A percentile compares a stretch with the other conserved stretches of the same genome.
Evolutionary conservation across 2,797 vertebrate species (phyloP).

Genomic region (Sciaenops ocellatus): DNA sequence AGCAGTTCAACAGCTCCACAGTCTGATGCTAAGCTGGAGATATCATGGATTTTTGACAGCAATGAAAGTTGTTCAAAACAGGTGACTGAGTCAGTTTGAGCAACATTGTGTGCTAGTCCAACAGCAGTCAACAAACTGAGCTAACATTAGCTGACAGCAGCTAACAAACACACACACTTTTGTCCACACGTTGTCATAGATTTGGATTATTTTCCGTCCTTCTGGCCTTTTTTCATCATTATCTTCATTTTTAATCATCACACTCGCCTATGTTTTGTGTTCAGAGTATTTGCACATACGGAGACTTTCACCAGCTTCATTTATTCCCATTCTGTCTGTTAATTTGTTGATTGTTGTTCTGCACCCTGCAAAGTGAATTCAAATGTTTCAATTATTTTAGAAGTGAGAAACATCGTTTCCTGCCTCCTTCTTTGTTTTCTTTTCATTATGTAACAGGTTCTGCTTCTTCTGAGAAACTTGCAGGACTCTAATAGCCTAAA

Average conservation of each 20-base stretch:
- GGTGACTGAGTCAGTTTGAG: too few relatives aligned
- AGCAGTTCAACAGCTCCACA: neutral
- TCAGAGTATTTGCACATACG: neutral
- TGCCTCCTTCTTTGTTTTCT: neutral
- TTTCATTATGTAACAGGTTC: neutral
- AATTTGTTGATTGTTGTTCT: neutral
- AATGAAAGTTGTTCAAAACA: too few relatives aligned
- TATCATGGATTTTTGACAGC: too few relatives aligned
- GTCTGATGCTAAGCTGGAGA: neutral
- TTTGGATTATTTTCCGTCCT: neutral
- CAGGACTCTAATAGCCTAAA: neutral
- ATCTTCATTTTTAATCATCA: neutral
- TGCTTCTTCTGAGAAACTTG: neutral
- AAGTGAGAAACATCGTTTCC: neutral
- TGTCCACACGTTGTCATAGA: neutral
- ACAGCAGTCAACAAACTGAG: too few relatives aligned
- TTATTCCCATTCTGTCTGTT: neutral
- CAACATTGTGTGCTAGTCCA: too few relatives aligned
- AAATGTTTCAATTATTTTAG: neutral
- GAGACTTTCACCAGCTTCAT: neutral
- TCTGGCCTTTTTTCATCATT: neutral
- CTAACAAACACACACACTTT: neutral
- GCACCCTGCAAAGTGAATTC: neutral
- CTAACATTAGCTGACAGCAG: too few relatives aligned
- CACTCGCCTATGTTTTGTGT: too few relatives aligned